Conservation (phyloP, 2,797 vertebrate species). For the Amblyraja radiata region DNA sequence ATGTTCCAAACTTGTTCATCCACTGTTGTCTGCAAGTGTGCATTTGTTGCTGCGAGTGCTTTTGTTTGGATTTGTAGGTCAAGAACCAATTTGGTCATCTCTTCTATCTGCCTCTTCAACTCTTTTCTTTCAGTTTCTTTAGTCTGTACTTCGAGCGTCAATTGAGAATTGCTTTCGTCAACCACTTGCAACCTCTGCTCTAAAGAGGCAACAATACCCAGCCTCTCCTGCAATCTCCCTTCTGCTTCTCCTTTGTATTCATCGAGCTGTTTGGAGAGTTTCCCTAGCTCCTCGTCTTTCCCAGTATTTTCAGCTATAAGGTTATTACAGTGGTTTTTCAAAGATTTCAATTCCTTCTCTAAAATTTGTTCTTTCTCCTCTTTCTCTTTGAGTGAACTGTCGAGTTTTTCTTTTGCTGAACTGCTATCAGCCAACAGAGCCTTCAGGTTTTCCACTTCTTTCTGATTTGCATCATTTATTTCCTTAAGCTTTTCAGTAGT, state of each 20-base stretch:
- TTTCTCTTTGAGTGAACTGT: conserved; percentile 54
- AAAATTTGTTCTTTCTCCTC: conserved; percentile 53
- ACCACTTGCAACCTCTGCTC: conserved; percentile 54
- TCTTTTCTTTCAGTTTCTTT: conserved; percentile 55
- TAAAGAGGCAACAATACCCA: conserved; percentile 57
- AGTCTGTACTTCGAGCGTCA: conserved; percentile 53
- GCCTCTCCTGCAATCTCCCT: conserved; percentile 55
- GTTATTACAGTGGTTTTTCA: conserved; percentile 67
- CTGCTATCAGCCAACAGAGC: conserved; percentile 57
- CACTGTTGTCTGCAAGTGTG: conserved; percentile 54
- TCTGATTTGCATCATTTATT: conserved; percentile 49
- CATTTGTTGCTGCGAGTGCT: conserved; percentile 52
- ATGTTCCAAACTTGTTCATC: conserved; percentile 58
- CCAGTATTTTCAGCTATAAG: conserved; percentile 61
- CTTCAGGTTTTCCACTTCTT: conserved; percentile 50
- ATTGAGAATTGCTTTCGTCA: conserved; percentile 55
- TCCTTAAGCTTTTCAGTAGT: conserved; percentile 58
- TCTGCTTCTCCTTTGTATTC: conserved; percentile 51
- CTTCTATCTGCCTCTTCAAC: conserved; percentile 57
- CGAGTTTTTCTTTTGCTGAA: conserved; percentile 52
- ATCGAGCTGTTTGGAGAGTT: conserved; percentile 55
- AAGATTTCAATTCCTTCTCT: conserved; percentile 67
- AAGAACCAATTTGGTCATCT: conserved; percentile 55
- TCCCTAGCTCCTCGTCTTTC: conserved; percentile 55
- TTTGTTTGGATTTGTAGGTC: conserved; percentile 54